phyloP scores from a whole-genome alignment of 2,113 vertebrate species.

The Orthonyx spaldingii region DNA sequence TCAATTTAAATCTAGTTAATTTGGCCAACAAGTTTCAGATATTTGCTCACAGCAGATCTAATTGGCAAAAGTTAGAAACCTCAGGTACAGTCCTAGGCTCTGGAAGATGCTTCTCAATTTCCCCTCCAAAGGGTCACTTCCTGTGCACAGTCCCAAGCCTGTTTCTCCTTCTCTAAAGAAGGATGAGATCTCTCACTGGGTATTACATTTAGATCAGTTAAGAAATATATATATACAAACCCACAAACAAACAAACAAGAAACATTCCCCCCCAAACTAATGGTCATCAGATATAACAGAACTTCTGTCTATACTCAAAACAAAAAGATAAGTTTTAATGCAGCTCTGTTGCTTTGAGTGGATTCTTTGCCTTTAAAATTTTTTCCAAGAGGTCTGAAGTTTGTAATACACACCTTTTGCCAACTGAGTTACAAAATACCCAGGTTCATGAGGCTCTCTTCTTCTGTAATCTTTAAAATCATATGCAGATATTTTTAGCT shows the following conservation, averaged over 20 bases:
- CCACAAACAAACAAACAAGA: neutral
- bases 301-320: neutral
- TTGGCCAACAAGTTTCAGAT: neutral
- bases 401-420: neutral
- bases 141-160: neutral
- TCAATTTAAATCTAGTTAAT: neutral
- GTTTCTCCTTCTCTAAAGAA: neutral
- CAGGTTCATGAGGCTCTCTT: accelerated
- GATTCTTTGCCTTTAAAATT: neutral
- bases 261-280: neutral
- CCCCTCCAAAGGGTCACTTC: neutral
- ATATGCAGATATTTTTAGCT: neutral
- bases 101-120: neutral
- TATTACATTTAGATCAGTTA: neutral
- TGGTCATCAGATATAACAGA: neutral
- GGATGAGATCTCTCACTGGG: neutral
- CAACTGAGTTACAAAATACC: neutral
- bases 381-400: neutral
- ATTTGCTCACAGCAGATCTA: neutral
- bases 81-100: neutral
- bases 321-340: neutral
- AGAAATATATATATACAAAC: neutral
- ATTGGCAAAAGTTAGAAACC: neutral
- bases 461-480: neutral
- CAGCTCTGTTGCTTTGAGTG: neutral